Evolutionary conservation across 2,888 invertebrate genomes (phyloP), one percentile per base, ranked within the genome.

Genomic region (Leucophenga montana): DNA sequence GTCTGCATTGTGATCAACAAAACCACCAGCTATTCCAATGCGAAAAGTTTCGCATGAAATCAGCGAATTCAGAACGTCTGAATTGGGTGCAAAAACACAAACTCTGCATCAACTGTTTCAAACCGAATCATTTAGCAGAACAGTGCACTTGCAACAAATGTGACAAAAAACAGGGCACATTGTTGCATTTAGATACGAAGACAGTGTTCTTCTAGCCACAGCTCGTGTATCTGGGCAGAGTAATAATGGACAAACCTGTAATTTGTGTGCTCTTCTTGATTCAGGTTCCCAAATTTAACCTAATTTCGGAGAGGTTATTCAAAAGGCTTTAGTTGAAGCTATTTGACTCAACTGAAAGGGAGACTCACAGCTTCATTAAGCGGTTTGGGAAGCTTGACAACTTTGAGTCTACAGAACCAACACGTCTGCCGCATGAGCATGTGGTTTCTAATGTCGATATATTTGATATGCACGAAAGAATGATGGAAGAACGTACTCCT

Each of bases 211-310:
- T 1, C 13, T 54, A 53, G 20, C 54, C 57, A 57, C 57, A 11
- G 57, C 57, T 57, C 57, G 57, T 20, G 57, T 57, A 57, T 11
- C 22, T 20, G 33, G 33, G 1, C 1, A 66, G 20, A 56, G 56
- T 33, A 66, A 66, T 13, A 66, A 59, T 39, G 53, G 67, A n/a
- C 27, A 67, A 62, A 56, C 27, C 14, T 33, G 8, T n/a, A n/a
- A n/a, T n/a, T n/a, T n/a, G n/a, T 8, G 67, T 64, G 59, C 65
- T 56, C 22, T 9, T n/a, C n/a, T n/a, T n/a, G n/a, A n/a, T n/a
- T n/a, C n/a, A n/a, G n/a, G n/a, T n/a, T n/a, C n/a, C n/a, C n/a
- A n/a, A n/a, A n/a, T n/a, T n/a, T n/a, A n/a, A 44, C 13, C 8
- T 44, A 6, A 44, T 44, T 44, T 44, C 44, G 6, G 44, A 44